phyloP scores from a whole-genome alignment of 2,797 vertebrate species.

The Manis javanica region DNA sequence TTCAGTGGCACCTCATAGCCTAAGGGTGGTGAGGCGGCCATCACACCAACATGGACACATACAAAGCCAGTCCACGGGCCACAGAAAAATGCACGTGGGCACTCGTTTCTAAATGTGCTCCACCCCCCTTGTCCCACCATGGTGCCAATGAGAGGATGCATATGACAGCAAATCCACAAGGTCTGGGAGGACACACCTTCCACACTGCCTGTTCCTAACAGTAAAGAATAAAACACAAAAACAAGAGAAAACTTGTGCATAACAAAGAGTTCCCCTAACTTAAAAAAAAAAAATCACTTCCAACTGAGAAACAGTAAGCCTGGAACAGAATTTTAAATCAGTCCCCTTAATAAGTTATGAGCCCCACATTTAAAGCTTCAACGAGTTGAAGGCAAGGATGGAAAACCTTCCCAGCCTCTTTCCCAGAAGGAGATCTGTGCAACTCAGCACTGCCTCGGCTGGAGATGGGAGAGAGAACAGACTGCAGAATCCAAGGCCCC shows the following conservation, averaged over 20 bases:
- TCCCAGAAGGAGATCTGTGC: background rate
- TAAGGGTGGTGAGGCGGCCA: background rate
- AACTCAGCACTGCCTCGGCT: background rate
- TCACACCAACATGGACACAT: background rate
- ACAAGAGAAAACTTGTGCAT: background rate
- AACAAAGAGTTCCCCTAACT: background rate
- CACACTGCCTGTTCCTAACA: background rate
- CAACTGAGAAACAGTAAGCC: background rate
- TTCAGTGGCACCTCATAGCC: background rate
- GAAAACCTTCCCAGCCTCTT: background rate
- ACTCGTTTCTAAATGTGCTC: background rate
- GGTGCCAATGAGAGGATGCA: background rate
- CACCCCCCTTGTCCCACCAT: background rate
- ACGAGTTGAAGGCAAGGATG: background rate
- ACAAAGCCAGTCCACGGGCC: background rate
- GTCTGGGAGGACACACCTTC: background rate
- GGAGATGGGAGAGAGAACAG: background rate
- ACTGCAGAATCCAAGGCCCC: background rate
- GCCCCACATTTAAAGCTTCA: background rate
- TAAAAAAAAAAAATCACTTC: background rate
- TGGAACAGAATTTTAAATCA: background rate
- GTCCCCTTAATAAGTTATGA: background rate
- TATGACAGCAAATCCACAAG: background rate
- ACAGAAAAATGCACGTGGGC: accelerated
- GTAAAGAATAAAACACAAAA: background rate